Evolutionary conservation across 1,140 invertebrate species (phyloP).

Genomic region (Colletes latitarsis): DNA sequence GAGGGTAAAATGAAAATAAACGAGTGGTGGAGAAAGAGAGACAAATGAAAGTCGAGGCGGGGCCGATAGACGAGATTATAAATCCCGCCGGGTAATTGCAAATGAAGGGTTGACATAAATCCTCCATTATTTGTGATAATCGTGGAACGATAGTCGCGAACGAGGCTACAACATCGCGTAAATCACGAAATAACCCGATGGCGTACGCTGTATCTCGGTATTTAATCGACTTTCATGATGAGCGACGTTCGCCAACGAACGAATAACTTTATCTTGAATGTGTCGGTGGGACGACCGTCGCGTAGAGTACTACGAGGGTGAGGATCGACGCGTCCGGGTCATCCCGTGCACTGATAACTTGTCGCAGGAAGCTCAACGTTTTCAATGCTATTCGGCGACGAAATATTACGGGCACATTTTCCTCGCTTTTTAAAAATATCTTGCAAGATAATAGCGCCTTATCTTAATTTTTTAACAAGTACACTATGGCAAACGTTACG

Average conservation of each 20-base stretch:
- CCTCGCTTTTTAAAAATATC: no score
- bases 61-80: slow-evolving; percentile 52
- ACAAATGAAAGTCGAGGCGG: background rate
- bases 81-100: slow-evolving; percentile 45
- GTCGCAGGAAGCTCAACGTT: no score
- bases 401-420: no score
- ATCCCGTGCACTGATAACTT: no score
- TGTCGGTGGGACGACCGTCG: no score
- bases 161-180: slow-evolving; percentile 49
- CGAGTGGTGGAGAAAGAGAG: background rate
- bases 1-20: slow-evolving; percentile 49
- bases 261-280: background rate
- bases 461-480: no score
- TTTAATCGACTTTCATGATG: slow-evolving; percentile 52
- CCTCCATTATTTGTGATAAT: slow-evolving; percentile 54
- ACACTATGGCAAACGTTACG: no score
- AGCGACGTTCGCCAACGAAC: background rate
- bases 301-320: no score
- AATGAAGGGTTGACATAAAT: slow-evolving; percentile 56
- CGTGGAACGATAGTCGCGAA: slow-evolving; percentile 51
- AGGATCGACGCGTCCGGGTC: no score
- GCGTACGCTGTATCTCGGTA: slow-evolving; percentile 41
- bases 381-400: no score
- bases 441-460: no score
- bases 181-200: slow-evolving; percentile 49